These are phyloP conservation scores for Matsumyia berberina DNA, from an alignment of 2,888 invertebrate genomes.

Conservation along the genomic window DNA sequence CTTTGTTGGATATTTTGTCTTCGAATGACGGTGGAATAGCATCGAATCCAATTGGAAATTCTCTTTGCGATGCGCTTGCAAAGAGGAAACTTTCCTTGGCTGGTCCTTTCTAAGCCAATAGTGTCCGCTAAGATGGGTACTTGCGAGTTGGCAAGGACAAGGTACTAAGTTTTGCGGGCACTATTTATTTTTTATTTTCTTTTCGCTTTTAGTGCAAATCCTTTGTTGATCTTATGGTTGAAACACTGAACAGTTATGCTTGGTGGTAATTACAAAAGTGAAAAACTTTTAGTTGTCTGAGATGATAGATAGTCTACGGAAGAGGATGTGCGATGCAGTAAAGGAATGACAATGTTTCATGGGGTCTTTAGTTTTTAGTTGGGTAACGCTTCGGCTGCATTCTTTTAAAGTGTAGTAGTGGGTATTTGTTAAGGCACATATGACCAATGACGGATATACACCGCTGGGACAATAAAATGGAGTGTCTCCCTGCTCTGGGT, in stretches of 20 bases:
- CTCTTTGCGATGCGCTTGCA: slow-evolving; percentile 4
- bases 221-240: slow-evolving; percentile 37
- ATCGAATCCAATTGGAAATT: slow-evolving; percentile 41
- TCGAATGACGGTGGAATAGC: slow-evolving; percentile 33
- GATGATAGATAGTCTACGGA: slow-evolving; percentile 19
- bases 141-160: slow-evolving; percentile 43
- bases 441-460: too few relatives aligned
- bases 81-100: slow-evolving; percentile 30
- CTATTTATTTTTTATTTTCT: slow-evolving; percentile 5
- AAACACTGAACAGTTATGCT: slow-evolving; percentile 47
- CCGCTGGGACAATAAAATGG: too few relatives aligned
- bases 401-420: too few relatives aligned
- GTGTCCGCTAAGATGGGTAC: slow-evolving; percentile 26
- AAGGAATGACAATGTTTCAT: too few relatives aligned
- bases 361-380: too few relatives aligned
- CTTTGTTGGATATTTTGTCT: slow-evolving; percentile 45
- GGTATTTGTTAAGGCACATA: too few relatives aligned
- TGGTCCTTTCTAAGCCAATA: slow-evolving; percentile 51
- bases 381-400: too few relatives aligned
- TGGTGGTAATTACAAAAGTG: slow-evolving; percentile 52
- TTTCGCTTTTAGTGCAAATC: slow-evolving; percentile 34
- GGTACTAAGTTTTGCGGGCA: slow-evolving; percentile 53
- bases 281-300: slow-evolving; percentile 51
- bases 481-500: too few relatives aligned
- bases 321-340: not conserved